Evolutionary conservation across 2,113 vertebrate species (phyloP).

Genomic region (Girardinichthys multiradiatus): DNA sequence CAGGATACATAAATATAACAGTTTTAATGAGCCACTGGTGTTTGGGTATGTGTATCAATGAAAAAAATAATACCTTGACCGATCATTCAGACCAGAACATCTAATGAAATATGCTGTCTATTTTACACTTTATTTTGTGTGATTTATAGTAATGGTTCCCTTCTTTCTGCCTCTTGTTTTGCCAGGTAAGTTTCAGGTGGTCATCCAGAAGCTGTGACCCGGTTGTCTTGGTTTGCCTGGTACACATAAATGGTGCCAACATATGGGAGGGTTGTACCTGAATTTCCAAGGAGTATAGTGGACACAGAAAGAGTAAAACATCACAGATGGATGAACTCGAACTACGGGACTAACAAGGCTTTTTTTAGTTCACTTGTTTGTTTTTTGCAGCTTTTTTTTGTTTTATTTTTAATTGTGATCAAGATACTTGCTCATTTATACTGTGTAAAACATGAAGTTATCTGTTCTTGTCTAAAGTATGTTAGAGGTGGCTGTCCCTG

Average conservation of each 20-base stretch:
- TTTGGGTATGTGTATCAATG: too few species aligned
- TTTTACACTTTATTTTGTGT: not conserved
- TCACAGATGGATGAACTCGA: constrained; percentile 5
- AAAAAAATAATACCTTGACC: not conserved
- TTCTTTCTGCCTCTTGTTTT: constrained; percentile 2
- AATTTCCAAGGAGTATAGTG: not conserved
- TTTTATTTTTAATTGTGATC: not conserved
- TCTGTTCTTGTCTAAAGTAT: not conserved
- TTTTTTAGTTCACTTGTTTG: not conserved
- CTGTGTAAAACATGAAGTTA: not conserved
- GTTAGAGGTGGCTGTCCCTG: not conserved
- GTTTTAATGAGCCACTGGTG: not conserved
- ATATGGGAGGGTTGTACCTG: constrained; percentile 5
- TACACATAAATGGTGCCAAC: not conserved
- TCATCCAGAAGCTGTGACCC: constrained; percentile 80
- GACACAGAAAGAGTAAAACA: constrained; percentile 7
- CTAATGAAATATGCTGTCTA: not conserved
- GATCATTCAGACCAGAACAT: not conserved
- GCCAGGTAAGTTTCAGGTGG: constrained; percentile 87
- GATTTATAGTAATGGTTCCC: not conserved
- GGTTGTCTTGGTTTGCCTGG: constrained; percentile 11
- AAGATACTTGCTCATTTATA: not conserved
- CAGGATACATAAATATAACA: not conserved
- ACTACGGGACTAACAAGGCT: not conserved
- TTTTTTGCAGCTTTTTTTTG: not conserved